phyloP scores from a whole-genome alignment of 2,888 invertebrate genomes.

The Amphipoea oculea region DNA sequence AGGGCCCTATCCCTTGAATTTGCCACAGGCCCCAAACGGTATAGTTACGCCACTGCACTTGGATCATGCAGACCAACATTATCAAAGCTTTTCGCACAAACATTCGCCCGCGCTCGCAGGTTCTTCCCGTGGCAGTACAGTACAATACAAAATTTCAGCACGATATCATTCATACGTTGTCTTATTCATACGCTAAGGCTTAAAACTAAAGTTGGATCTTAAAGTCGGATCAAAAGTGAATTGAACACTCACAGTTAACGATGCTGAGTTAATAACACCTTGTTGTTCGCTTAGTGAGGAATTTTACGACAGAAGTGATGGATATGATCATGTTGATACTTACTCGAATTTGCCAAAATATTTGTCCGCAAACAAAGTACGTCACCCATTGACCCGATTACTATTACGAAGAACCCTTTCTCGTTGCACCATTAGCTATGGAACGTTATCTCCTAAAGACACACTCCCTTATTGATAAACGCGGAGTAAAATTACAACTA shows the following conservation, averaged over 20 bases:
- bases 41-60: too few relatives aligned
- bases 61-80: not conserved
- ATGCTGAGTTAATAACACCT: constrained; percentile 38
- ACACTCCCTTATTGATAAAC: not conserved
- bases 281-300: constrained; percentile 28
- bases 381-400: not conserved
- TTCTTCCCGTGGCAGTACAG: not conserved
- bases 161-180: not conserved
- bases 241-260: constrained; percentile 52
- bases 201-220: constrained; percentile 45
- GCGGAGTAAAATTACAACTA: not conserved
- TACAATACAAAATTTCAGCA: not conserved
- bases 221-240: constrained; percentile 61
- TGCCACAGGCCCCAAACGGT: too few relatives aligned
- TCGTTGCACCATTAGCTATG: not conserved
- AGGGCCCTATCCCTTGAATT: too few relatives aligned
- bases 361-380: not conserved
- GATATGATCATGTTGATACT: constrained; percentile 2
- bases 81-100: not conserved
- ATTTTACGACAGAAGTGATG: constrained; percentile 19
- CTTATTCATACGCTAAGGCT: constrained; percentile 21
- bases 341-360: not conserved
- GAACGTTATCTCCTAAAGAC: too few relatives aligned
- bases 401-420: not conserved
- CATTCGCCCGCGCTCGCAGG: not conserved